phyloP scores from a whole-genome alignment of 2,888 invertebrate genomes.

The Drosophila prostipennis region DNA sequence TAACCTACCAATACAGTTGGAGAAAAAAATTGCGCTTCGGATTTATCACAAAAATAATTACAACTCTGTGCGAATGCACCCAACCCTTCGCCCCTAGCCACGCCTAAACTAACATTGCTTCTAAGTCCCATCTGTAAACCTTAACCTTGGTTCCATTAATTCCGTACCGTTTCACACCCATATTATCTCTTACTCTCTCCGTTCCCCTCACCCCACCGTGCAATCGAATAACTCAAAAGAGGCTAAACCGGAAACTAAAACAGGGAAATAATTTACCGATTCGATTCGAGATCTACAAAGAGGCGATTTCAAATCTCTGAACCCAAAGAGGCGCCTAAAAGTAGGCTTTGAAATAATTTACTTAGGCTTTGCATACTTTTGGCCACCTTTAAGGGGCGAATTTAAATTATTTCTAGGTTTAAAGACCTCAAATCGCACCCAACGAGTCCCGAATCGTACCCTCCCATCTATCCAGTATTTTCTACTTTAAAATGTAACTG shows the following conservation, averaged over 20 bases:
- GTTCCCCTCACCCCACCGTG: constrained; percentile 33
- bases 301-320: neutral
- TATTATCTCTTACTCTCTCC: constrained; percentile 17
- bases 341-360: neutral
- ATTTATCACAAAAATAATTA: constrained; percentile 79
- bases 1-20: constrained; percentile 71
- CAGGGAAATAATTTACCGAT: neutral
- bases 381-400: neutral
- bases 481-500: constrained; percentile 2
- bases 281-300: neutral
- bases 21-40: constrained; percentile 76
- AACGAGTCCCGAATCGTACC: neutral
- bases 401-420: neutral
- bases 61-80: constrained; percentile 60
- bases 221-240: constrained; percentile 39
- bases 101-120: constrained; percentile 62
- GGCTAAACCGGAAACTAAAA: neutral
- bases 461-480: constrained; percentile 3
- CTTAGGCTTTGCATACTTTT: neutral
- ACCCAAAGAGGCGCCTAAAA: neutral
- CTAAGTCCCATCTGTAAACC: constrained; percentile 45
- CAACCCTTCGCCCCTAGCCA: constrained; percentile 2
- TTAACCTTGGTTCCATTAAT: constrained; percentile 67
- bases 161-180: constrained; percentile 32
- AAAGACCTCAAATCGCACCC: neutral